Conservation (phyloP, 2,797 vertebrate species). For the Esox lucius region DNA sequence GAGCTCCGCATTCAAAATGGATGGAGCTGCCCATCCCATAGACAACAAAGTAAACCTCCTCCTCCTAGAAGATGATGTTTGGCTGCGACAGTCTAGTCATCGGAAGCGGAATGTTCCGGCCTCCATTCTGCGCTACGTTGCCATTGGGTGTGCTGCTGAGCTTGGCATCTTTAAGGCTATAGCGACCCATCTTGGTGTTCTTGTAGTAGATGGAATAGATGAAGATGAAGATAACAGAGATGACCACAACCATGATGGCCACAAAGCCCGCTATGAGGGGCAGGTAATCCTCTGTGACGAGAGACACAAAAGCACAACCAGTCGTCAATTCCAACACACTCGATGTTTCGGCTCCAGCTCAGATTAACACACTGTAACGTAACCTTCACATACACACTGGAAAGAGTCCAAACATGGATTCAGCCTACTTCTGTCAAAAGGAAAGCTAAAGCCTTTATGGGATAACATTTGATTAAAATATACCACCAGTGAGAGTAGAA, state of each 20-base stretch:
- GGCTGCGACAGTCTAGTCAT: conserved; percentile 73
- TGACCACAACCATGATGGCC: conserved; percentile 68
- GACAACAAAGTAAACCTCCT: not conserved
- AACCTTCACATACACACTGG: not conserved
- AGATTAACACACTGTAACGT: not conserved
- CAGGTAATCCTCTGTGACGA: conserved; percentile 76
- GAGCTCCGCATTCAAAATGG: conserved; percentile 21
- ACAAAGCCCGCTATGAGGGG: conserved; percentile 79
- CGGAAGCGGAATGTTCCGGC: conserved; percentile 68
- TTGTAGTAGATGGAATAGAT: conserved; percentile 83
- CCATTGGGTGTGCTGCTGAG: conserved; percentile 57
- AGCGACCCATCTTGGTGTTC: conserved; percentile 78
- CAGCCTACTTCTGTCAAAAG: not conserved
- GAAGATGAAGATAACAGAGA: conserved; percentile 67
- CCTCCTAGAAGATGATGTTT: conserved; percentile 15
- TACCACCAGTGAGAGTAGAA: not conserved
- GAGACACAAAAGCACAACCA: conserved; percentile 36
- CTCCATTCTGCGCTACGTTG: conserved; percentile 75
- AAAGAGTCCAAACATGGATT: not conserved
- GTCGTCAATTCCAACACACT: not conserved
- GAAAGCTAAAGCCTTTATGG: not conserved
- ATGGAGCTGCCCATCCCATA: not conserved
- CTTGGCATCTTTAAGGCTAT: conserved; percentile 75
- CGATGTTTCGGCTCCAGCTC: not conserved
- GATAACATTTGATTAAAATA: not conserved